Conservation (phyloP, 2,888 invertebrate genomes). For the Rotaria socialis region DNA sequence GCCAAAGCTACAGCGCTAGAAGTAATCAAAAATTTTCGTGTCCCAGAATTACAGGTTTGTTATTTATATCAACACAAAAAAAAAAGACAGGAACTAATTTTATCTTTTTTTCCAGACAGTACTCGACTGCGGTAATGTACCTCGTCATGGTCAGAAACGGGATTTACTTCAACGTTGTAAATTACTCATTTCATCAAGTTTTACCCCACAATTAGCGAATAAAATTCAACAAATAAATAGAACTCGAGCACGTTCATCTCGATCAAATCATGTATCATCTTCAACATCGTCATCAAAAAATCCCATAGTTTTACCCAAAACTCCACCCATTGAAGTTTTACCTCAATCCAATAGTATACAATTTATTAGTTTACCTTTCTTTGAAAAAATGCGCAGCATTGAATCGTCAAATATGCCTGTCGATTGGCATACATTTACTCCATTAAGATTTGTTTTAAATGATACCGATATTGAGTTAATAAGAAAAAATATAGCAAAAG, state of each 20-base stretch:
- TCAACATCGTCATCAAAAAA: not conserved
- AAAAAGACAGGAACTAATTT: not conserved
- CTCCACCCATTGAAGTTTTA: not conserved
- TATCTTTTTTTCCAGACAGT: not conserved
- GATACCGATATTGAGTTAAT: not conserved
- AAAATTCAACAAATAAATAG: slow-evolving; percentile 32
- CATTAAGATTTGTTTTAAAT: not conserved
- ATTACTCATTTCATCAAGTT: not conserved
- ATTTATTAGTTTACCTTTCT: not conserved
- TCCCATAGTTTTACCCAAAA: not conserved
- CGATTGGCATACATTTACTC: not conserved
- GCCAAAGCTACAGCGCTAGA: not conserved
- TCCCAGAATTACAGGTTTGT: not conserved
- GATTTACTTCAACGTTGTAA: slow-evolving; percentile 20
- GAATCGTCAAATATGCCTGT: slow-evolving; percentile 1
- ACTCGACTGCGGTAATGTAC: not conserved
- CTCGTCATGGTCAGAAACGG: not conserved
- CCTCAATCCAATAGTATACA: not conserved
- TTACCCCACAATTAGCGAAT: not conserved
- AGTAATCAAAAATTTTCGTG: not conserved
- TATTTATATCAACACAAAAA: not conserved
- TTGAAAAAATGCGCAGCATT: slow-evolving; percentile 5
- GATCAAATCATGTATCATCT: not conserved
- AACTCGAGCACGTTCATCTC: not conserved
- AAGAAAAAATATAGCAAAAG: not conserved